Base-by-base conservation (phyloP, 2,113 vertebrate genomes). In the Ammospiza caudacuta region DNA sequence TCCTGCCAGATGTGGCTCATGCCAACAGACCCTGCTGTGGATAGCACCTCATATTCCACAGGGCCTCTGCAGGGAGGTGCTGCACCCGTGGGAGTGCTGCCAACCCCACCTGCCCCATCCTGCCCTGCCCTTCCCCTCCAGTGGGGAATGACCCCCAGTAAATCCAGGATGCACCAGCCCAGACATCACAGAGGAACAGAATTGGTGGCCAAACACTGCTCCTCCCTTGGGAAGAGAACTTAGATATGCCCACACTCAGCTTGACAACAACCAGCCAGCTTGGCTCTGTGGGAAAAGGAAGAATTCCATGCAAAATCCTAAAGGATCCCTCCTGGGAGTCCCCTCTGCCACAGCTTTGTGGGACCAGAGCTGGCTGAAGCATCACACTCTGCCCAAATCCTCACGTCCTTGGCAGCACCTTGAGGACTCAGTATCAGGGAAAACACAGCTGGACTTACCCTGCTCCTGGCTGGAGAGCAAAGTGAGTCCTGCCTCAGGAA, bases 11-110 rank as follows among this genome's bases (percentile, higher is more conserved):
- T 3, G 57, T 70, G 43, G 52, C 20, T 69, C 4, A 1, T 29
- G n/a, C 19, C 2, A 15, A 19, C 0, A 2, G 41, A 52, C 51
- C 78, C 64, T 0, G 0, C 49, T 29, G 11, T 6, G 7, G 11
- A 17, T 1, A 0, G 18, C 41, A 66, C 33, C 35, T 33, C 0
- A 0, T 35, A 11, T 31, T n/a, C 33, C 24, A 2, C 0, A 0
- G 75, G 84, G 19, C 78, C 61, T 81, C 61, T 49, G 37, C 39
- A 19, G 49, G 52, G 68, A 76, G 33, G 17, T n/a, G 41, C 20
- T 49, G 18, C 28, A 7, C 23, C 9, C 46, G 11, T 5, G 2
- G 74, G 22, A 51, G 33, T 1, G 4, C 75, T 58, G 61, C 35
- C 19, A 24, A 2, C 4, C 28, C 18, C 9, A 0, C 4, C 37